A percentile compares a stretch with the other conserved stretches of the same genome.
These are phyloP conservation scores for Tenthredo notha DNA, from an alignment of 2,888 invertebrate genomes.

Conservation along the genomic window DNA sequence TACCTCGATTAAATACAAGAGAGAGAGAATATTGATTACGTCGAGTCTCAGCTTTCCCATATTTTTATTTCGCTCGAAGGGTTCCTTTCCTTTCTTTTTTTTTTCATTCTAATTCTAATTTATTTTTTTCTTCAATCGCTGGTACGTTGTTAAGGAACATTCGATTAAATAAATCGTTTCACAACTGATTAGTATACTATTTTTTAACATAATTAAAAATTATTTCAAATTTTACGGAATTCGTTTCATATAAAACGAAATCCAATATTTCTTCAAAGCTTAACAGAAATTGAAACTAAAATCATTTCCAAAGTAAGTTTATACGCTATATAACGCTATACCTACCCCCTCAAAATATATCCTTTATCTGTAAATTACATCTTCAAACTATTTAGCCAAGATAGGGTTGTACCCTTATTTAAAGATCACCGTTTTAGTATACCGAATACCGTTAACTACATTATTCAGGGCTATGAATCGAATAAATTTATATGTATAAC, in stretches of 20 bases:
- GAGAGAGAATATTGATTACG: not conserved
- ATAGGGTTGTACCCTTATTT: not conserved
- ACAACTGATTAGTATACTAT: too few relatives aligned
- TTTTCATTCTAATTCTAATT: too few relatives aligned
- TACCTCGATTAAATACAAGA: not conserved
- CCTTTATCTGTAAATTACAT: not conserved
- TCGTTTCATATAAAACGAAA: too few relatives aligned
- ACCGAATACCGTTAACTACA: not conserved
- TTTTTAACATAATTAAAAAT: too few relatives aligned
- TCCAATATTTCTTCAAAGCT: too few relatives aligned
- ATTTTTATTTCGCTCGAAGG: not conserved
- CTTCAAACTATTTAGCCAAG: not conserved
- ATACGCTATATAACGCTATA: too few relatives aligned
- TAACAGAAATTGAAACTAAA: not conserved
- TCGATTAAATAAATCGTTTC: too few relatives aligned
- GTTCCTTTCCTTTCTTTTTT: not conserved
- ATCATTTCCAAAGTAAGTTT: too few relatives aligned
- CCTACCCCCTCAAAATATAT: not conserved
- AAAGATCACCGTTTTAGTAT: not conserved
- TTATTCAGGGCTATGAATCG: constrained; percentile 17
- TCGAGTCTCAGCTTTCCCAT: not conserved
- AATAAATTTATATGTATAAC: not conserved
- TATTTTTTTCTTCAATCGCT: not conserved
- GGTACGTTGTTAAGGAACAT: too few relatives aligned
- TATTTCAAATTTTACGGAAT: too few relatives aligned